A percentile compares a stretch with the other conserved stretches of the same genome.
These are phyloP conservation scores for Sorex maritimensis DNA, from an alignment of 2,797 vertebrate genomes.

Conservation along the genomic window DNA sequence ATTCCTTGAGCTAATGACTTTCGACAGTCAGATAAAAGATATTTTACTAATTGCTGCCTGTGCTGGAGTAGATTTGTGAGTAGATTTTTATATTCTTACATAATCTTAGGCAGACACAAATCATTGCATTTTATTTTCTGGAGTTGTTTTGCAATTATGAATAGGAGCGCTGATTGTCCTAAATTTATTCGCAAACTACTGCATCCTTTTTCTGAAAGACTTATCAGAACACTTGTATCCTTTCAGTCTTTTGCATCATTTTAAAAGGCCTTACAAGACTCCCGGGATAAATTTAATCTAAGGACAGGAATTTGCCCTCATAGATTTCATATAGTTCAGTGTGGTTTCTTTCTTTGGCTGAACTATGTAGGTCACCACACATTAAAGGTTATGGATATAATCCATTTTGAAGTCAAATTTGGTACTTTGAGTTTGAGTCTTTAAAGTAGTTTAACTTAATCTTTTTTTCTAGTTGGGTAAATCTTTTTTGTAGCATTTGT, in stretches of 20 bases:
- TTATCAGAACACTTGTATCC: slow-evolving; percentile 3
- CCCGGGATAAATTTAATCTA: slow-evolving; percentile 46
- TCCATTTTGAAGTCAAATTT: slow-evolving; percentile 58
- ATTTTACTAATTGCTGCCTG: slow-evolving; percentile 21
- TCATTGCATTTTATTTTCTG: slow-evolving; percentile 21
- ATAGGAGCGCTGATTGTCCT: not conserved
- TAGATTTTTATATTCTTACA: slow-evolving; percentile 34
- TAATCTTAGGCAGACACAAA: not conserved
- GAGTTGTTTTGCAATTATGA: slow-evolving; percentile 43
- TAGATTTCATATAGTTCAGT: slow-evolving; percentile 1
- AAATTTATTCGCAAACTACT: not conserved
- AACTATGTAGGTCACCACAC: slow-evolving; percentile 32
- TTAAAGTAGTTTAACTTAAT: slow-evolving; percentile 56
- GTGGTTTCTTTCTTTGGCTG: slow-evolving; percentile 50
- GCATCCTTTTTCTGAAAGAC: not conserved
- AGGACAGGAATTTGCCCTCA: slow-evolving; percentile 1
- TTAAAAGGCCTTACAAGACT: slow-evolving; percentile 36
- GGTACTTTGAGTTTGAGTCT: slow-evolving; percentile 52
- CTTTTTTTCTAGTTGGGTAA: not conserved
- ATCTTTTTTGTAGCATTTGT: slow-evolving; percentile 29
- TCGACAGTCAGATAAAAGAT: not conserved
- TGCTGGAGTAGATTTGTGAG: slow-evolving; percentile 39
- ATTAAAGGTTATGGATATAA: slow-evolving; percentile 48
- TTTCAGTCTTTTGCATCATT: slow-evolving; percentile 59
- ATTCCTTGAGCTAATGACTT: slow-evolving; percentile 30